Conservation (phyloP, 2,797 vertebrate species). For the Catharus ustulatus region DNA sequence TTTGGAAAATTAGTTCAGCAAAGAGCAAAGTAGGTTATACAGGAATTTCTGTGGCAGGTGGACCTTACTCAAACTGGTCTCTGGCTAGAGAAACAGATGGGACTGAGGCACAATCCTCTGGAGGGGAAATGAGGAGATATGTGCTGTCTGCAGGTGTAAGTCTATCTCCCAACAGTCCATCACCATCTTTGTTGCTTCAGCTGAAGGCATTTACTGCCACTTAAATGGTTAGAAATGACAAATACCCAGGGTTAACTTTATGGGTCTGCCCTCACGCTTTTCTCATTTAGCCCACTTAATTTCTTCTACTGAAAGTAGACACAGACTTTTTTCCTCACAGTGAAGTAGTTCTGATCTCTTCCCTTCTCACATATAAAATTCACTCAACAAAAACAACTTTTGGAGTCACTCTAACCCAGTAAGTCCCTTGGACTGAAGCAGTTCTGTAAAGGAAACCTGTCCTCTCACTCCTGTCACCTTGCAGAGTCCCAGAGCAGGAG, state of each 20-base stretch:
- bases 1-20: background rate
- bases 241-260: background rate
- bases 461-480: background rate
- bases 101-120: background rate
- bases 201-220: background rate
- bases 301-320: background rate
- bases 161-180: background rate
- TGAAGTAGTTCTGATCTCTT: background rate
- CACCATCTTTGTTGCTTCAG: background rate
- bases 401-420: background rate
- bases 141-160: background rate
- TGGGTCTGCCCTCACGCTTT: background rate
- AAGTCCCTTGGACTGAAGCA: background rate
- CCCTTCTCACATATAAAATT: accelerated
- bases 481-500: background rate
- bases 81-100: background rate
- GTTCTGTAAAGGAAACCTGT: accelerated
- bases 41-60: background rate
- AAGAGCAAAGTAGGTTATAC: background rate
- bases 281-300: background rate
- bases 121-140: background rate
- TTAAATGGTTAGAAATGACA: background rate
- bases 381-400: background rate
- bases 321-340: background rate
- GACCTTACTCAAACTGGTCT: background rate